These are phyloP conservation scores for Manis crassicaudata DNA, from an alignment of 2,797 vertebrate species.

Conservation along the genomic window DNA sequence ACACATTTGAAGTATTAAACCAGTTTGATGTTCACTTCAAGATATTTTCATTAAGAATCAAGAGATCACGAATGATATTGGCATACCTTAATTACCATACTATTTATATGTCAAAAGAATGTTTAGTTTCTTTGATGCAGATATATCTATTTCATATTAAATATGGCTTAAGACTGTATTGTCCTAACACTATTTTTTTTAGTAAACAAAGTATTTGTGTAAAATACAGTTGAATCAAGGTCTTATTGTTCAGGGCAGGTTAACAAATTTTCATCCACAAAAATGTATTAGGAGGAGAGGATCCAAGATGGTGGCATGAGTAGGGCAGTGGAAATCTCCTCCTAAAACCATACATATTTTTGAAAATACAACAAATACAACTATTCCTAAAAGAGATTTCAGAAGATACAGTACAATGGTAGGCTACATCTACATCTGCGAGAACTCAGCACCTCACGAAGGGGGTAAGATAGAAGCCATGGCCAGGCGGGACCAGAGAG, in stretches of 20 bases:
- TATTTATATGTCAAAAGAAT: not conserved
- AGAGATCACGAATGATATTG: not conserved
- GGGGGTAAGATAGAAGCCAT: no score
- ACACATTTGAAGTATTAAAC: not conserved
- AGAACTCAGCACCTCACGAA: no score
- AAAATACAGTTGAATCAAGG: not conserved
- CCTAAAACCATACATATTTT: no score
- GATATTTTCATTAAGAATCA: not conserved
- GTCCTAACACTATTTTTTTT: not conserved
- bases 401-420: no score
- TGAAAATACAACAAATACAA: no score
- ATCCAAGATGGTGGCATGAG: no score
- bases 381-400: no score
- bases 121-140: not conserved
- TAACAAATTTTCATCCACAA: not conserved
- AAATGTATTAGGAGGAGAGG: not conserved
- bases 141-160: not conserved
- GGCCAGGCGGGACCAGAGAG: no score
- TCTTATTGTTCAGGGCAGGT: not conserved
- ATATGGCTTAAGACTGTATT: not conserved
- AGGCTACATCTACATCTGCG: no score
- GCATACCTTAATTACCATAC: not conserved
- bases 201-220: not conserved
- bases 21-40: conserved; percentile 8
- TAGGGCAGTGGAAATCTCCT: no score